These are phyloP conservation scores for Plagodis pulveraria DNA, from an alignment of 2,888 invertebrate genomes.

Conservation along the genomic window DNA sequence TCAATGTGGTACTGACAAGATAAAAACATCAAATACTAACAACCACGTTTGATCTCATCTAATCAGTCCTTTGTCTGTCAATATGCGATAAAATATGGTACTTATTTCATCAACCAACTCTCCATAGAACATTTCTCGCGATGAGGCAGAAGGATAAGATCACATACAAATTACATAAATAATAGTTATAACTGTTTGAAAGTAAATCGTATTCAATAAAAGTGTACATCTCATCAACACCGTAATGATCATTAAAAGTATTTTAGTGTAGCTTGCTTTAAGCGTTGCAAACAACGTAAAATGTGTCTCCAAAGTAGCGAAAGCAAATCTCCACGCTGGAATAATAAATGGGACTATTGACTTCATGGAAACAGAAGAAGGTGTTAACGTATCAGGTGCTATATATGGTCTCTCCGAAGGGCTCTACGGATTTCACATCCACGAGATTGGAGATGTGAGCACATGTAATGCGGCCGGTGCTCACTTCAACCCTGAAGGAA, in stretches of 20 bases:
- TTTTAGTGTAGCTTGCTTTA: conserved; percentile 18
- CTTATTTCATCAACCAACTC: conserved; percentile 1
- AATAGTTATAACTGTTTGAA: too few species aligned
- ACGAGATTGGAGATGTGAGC: conserved; percentile 83
- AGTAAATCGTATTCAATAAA: background rate
- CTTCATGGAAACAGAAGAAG: conserved; percentile 78
- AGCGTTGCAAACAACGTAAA: conserved; percentile 21
- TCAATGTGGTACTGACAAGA: conserved; percentile 5
- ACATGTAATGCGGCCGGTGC: conserved; percentile 85
- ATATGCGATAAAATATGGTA: conserved; percentile 4
- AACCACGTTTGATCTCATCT: conserved; percentile 10
- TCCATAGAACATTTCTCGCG: background rate
- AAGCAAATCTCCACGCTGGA: conserved; percentile 52
- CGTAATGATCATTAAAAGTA: conserved; percentile 21
- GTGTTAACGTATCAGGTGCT: conserved; percentile 77
- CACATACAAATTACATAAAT: too few species aligned
- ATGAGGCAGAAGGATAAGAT: too few species aligned
- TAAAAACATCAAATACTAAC: conserved; percentile 4
- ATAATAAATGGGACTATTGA: conserved; percentile 55
- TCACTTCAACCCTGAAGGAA: conserved; percentile 88
- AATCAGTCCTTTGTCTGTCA: background rate
- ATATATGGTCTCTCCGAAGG: conserved; percentile 81
- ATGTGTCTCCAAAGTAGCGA: conserved; percentile 49
- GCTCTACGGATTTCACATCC: conserved; percentile 87
- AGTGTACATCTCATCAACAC: background rate